Evolutionary conservation across 2,888 invertebrate species (phyloP).

Genomic region (Tribolium freemani): DNA sequence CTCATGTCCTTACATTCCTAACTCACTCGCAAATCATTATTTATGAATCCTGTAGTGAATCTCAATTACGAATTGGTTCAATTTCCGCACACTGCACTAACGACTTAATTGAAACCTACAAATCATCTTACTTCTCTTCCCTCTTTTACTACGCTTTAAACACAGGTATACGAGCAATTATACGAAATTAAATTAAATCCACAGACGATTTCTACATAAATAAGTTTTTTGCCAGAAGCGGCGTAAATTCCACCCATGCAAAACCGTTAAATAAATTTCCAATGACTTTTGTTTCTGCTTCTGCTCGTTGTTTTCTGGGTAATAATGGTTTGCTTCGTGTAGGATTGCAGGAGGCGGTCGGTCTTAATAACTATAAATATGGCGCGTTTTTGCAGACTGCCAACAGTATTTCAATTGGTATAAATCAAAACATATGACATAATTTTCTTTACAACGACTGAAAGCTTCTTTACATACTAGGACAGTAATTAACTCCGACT

Average conservation of each 20-base stretch:
- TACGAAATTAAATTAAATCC: slow-evolving; percentile 1
- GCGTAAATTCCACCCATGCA: not conserved
- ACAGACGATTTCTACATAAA: not conserved
- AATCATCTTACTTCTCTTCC: slow-evolving; percentile 2
- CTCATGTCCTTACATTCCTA: too few species aligned
- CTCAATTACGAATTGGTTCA: not conserved
- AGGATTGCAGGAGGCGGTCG: not conserved
- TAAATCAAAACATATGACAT: not conserved
- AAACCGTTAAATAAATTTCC: not conserved
- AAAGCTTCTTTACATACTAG: too few species aligned
- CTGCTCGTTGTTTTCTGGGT: not conserved
- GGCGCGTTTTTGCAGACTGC: not conserved
- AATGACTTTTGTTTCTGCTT: not conserved
- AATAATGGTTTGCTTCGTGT: not conserved
- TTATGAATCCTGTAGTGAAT: not conserved
- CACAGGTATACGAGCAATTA: slow-evolving; percentile 15
- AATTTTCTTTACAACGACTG: too few species aligned
- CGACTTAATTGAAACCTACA: slow-evolving; percentile 18
- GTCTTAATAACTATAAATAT: slow-evolving; percentile 7
- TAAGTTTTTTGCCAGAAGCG: not conserved
- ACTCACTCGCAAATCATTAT: not conserved
- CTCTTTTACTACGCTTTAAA: not conserved
- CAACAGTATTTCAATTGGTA: not conserved
- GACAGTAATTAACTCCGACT: too few species aligned
- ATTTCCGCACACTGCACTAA: slow-evolving; percentile 14